Conservation (phyloP, 2,113 vertebrate genomes). For the Oryzias woworae region DNA sequence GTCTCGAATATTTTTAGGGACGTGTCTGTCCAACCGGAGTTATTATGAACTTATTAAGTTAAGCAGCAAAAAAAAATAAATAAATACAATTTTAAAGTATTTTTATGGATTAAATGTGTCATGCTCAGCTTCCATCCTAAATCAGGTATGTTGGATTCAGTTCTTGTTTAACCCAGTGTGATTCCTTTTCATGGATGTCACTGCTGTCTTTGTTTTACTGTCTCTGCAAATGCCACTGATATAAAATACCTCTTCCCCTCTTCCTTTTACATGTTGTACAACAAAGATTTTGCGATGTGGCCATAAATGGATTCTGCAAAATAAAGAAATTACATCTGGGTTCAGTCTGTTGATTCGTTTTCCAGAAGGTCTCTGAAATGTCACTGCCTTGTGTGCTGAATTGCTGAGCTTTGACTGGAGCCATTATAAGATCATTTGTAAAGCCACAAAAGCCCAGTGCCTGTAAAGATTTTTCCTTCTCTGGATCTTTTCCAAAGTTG, state of each 20-base stretch:
- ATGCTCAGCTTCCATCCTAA: too few species aligned
- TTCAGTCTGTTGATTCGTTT: slow-evolving; percentile 36
- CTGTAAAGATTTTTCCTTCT: slow-evolving; percentile 43
- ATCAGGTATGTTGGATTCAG: too few species aligned
- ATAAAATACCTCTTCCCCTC: background rate
- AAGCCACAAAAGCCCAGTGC: slow-evolving; percentile 29
- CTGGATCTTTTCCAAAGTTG: slow-evolving; percentile 35
- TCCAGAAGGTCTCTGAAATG: slow-evolving; percentile 58
- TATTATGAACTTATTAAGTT: background rate
- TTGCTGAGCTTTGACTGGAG: slow-evolving; percentile 28
- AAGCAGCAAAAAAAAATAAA: too few species aligned
- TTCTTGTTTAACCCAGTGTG: too few species aligned
- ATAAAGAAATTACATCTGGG: background rate
- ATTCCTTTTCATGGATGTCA: too few species aligned
- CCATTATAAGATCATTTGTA: slow-evolving; percentile 45
- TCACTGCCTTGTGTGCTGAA: slow-evolving; percentile 45
- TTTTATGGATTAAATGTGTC: too few species aligned
- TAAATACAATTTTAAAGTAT: too few species aligned
- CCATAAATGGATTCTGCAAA: slow-evolving; percentile 11
- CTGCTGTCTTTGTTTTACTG: background rate
- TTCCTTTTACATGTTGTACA: background rate
- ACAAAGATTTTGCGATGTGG: background rate
- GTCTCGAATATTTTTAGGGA: background rate
- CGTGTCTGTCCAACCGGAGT: background rate
- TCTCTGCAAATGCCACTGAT: too few species aligned